Evolutionary conservation across 2,113 vertebrate species (phyloP), one percentile per base, ranked within the genome.

Genomic region (Psophia crepitans): DNA sequence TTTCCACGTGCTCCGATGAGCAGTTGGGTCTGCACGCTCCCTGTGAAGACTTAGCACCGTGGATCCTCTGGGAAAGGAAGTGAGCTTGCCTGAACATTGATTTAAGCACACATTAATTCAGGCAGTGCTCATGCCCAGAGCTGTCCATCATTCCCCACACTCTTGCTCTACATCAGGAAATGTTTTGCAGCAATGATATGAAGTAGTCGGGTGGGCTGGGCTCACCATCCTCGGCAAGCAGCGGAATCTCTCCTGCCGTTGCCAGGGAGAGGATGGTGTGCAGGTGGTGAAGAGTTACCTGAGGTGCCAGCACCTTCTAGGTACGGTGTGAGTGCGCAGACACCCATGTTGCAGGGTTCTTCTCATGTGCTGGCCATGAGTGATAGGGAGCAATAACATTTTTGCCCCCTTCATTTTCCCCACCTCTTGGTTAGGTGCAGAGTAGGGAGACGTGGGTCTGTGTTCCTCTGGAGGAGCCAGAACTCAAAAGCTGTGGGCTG

Each of bases 371-470:
- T 19, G 28, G 43, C 27, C 2, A 4, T 8, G 19, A 66, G 48
- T 0, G 0, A 16, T n/a, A 39, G 44, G 15, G 32, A 68, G 43
- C 43, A 64, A 33, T 18, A 49, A 22, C 3, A 53, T 63, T 60
- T 60, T 78, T 0, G 0, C 4, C 21, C 11, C 6, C 17, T 21
- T 73, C 8, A 2, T 84, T 84, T 44, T 20, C 11, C 19, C 44
- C 5, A 1, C 22, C 35, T n/a, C 39, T 28, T 60, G 33, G 35
- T 14, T 84, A 32, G 3, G 0, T 41, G 49, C 2, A 3, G 54
- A 53, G 14, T 32, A 69, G 37, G 60, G 54, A 70, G 44, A 41
- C 0, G 1, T 12, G 12, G 15, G 12, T 32, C 46, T 51, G 32
- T 73, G 28, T 78, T 75, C 48, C 69, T 53, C 14, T 73, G 39